Percentiles rank a stretch among this genome's conserved stretches.
These are phyloP conservation scores for Drosophila repletoides DNA, from an alignment of 1,140 invertebrate species.

Conservation along the genomic window DNA sequence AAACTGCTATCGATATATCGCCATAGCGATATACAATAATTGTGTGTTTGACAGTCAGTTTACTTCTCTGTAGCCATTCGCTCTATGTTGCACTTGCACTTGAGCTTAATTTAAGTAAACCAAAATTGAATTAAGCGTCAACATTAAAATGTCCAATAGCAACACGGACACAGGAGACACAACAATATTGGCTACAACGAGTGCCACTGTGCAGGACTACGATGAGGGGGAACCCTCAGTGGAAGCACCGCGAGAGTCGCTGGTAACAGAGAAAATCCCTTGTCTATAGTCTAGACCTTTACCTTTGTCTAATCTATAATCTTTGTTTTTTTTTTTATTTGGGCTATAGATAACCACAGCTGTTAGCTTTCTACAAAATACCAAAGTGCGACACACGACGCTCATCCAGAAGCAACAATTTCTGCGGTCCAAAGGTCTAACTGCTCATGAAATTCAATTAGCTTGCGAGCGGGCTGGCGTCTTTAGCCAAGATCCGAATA, in stretches of 20 bases:
- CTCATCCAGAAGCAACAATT: constrained; percentile 90
- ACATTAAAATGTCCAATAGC: constrained; percentile 69
- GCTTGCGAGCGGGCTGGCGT: constrained; percentile 87
- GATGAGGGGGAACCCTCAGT: constrained; percentile 17
- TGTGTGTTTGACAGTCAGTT: too few species aligned
- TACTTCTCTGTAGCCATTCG: neutral
- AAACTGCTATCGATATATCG: too few species aligned
- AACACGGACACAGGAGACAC: constrained; percentile 81
- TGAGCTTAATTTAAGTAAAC: constrained; percentile 14
- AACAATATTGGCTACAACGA: constrained; percentile 56
- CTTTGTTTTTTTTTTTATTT: too few species aligned
- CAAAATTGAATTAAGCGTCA: constrained; percentile 77
- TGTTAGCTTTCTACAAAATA: constrained; percentile 93
- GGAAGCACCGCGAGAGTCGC: constrained; percentile 69
- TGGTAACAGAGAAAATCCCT: too few species aligned
- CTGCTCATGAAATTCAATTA: constrained; percentile 89
- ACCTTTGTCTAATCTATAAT: constrained; percentile 54
- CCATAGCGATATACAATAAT: too few species aligned
- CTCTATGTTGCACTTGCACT: constrained; percentile 13
- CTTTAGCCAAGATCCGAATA: constrained; percentile 77
- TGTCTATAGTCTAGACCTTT: neutral
- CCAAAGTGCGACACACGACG: constrained; percentile 89
- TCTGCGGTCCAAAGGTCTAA: constrained; percentile 90
- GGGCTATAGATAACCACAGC: constrained; percentile 91
- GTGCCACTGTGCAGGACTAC: constrained; percentile 35